Evolutionary conservation across 2,113 vertebrate genomes (phyloP), one percentile per base, ranked within the genome.

Genomic region (Fregata magnificens): DNA sequence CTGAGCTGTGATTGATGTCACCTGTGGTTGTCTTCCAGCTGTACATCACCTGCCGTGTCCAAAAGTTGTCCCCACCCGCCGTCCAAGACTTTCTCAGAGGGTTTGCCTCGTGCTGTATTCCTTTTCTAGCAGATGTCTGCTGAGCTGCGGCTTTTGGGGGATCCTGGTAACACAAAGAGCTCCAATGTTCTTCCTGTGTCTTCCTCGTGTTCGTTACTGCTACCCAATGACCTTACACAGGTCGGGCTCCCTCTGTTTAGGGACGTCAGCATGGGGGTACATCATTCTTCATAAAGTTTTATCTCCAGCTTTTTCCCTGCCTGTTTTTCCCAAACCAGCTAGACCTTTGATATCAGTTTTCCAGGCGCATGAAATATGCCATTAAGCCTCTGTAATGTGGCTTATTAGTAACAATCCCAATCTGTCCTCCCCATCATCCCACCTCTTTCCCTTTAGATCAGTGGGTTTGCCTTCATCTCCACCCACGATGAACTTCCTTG

Each of bases 251-350:
- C 17, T 15, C 34, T 19, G 25, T 11, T 9, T 10, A 8, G 34
- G 80, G 29, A 47, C 2, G 1, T 20, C 1, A 2, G 9, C 16
- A 4, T 28, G 29, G 12, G 13, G 16, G 20, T 25, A 5, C 42
- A 8, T 32, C 32, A 12, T 28, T 12, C 36, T 28, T 44, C 5
- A 13, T 2, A 11, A 38, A 31, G 24, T 38, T 44, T 40, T 16
- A 26, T 47, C 49, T 76, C 55, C 49, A 56, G n/a, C 32, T 85
- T 62, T 59, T 80, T 9, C 61, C 59, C 53, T 28, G 31, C 59
- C 21, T 8, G 8, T 38, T 22, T 47, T 62, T 50, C 36, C 81
- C 81, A 56, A 52, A 18, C 19, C 91, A 34, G 38, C 53, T 16
- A 38, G 20, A 26, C 24, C 16, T 38, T 19, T 13, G 49, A 10